A percentile compares a stretch with the other conserved stretches of the same genome.
Conservation (phyloP, 2,797 vertebrate genomes). For the Oreortyx pictus region DNA sequence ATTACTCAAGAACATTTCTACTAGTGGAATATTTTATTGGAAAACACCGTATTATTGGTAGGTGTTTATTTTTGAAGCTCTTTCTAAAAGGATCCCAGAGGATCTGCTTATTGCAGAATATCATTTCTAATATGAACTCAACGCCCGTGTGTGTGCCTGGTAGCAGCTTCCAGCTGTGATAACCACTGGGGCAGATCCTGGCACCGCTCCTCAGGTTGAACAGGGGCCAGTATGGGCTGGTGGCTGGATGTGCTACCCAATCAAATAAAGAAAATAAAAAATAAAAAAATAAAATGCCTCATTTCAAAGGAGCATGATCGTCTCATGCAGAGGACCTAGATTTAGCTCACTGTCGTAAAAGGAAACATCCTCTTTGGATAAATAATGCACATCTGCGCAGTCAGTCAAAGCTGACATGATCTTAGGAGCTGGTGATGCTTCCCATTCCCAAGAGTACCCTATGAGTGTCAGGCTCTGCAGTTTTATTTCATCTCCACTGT, state of each 20-base stretch:
- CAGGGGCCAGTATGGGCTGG: background rate
- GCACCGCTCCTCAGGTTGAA: background rate
- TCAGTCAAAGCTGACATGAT: background rate
- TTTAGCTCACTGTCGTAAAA: accelerated
- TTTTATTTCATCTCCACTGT: background rate
- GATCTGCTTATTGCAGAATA: background rate
- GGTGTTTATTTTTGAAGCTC: background rate
- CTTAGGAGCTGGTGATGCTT: background rate
- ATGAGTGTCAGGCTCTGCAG: background rate
- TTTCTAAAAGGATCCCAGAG: background rate
- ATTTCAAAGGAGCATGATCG: background rate
- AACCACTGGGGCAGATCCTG: background rate
- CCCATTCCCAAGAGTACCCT: accelerated
- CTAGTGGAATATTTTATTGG: background rate
- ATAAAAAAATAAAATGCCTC: background rate
- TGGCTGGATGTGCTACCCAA: background rate
- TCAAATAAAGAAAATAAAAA: too few species aligned
- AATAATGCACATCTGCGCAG: background rate
- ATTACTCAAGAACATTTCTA: background rate
- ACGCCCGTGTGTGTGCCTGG: accelerated
- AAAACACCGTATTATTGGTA: background rate
- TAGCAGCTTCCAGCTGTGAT: background rate
- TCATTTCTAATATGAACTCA: background rate
- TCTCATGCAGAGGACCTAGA: background rate
- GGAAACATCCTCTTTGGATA: background rate